Evolutionary conservation across 2,888 invertebrate species (phyloP), one percentile per base, ranked within the genome.

Genomic region (Drosophila anomalipes): DNA sequence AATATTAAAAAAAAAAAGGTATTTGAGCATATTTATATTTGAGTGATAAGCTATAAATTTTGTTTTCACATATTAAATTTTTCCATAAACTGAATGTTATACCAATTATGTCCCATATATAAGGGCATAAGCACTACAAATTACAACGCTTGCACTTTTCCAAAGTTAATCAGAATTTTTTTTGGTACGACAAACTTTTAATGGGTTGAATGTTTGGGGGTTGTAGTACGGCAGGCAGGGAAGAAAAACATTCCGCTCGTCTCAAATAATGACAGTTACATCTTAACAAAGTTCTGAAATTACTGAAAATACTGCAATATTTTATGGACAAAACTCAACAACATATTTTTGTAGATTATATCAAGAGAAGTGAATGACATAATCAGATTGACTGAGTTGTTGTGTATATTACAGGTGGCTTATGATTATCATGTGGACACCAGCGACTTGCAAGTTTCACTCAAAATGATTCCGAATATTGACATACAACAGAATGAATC

Each of bases 131-230:
- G 14, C 32, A 32, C 5, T 41, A 41, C 37, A 65, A 63, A 65
- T 72, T 66, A 33, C 65, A 66, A 56, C 51, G 57, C 63, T 72
- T 66, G 35, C 49, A 73, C 53, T 79, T 83, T 41, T 33, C 41
- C 49, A 67, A 82, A 84, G 74, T 78, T 81, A 74, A 85, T 84
- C 65, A 66, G 39, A 51, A 68, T 82, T 62, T 39, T 39, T 57
- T 70, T 57, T 71, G 44, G 26, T 30, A 47, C 47, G 51, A 54
- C 56, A 75, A 86, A 86, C 74, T 84, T 85, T 87, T 71, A 79
- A 78, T 74, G 59, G 61, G 47, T 12, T 32, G n/a, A 12, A 35
- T 35, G 3, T 32, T 30, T 22, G 6, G 26, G 4, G 19, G 3
- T 12, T 22, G 32, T 30, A 28, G 28, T 7, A 61, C 28, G 49